Evolutionary conservation across 2,797 vertebrate species (phyloP).

Genomic region (Notolepis coatsorum): DNA sequence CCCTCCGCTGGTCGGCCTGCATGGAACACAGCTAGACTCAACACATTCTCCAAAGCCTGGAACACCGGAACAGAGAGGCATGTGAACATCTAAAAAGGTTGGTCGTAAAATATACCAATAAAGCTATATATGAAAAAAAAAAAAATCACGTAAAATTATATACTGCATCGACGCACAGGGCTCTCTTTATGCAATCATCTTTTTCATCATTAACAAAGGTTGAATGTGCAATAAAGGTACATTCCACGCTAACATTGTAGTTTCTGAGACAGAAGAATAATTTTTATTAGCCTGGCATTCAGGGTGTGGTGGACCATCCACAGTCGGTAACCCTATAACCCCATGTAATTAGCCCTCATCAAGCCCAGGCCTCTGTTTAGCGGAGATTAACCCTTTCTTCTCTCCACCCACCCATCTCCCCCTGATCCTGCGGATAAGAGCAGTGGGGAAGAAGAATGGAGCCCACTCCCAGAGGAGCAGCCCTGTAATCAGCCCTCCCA

Average conservation of each 20-base stretch:
- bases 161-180: neutral
- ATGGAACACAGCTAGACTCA: conserved; percentile 6
- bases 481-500: conserved; percentile 67
- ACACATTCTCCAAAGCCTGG: conserved; percentile 10
- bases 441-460: conserved; percentile 45
- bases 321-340: conserved; percentile 59
- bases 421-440: conserved; percentile 61
- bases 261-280: neutral
- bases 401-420: conserved; percentile 32
- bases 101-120: too few relatives aligned
- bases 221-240: neutral
- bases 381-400: conserved; percentile 55
- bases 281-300: conserved; percentile 3
- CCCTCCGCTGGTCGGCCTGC: neutral
- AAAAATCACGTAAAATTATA: too few relatives aligned
- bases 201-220: neutral
- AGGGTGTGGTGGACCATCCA: conserved; percentile 32
- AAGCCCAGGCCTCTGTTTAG: conserved; percentile 53
- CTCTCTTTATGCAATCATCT: neutral
- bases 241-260: neutral
- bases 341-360: conserved; percentile 70
- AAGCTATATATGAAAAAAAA: too few relatives aligned
- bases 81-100: conserved; percentile 43
- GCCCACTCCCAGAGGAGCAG: conserved; percentile 55
- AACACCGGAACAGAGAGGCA: conserved; percentile 20